Percentiles rank a stretch among this genome's conserved stretches.
These are phyloP conservation scores for Synchiropus splendidus DNA, from an alignment of 2,113 vertebrate species.

Conservation along the genomic window DNA sequence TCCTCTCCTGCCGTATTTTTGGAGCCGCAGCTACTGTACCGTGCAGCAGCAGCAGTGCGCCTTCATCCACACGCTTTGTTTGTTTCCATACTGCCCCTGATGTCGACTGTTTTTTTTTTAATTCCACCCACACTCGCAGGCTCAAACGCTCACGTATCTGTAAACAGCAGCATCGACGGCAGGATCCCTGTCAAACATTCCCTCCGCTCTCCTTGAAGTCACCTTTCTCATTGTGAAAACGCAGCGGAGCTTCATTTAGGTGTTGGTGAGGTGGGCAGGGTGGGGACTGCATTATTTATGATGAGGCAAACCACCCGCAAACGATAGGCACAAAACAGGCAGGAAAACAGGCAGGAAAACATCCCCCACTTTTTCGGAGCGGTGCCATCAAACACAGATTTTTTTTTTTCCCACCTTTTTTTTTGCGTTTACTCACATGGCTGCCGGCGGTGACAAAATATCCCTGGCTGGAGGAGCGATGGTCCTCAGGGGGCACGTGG, in stretches of 20 bases:
- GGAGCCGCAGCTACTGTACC: slow-evolving; percentile 42
- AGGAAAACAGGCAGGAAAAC: slow-evolving; percentile 39
- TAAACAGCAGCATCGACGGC: slow-evolving; percentile 32
- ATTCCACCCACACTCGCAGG: slow-evolving; percentile 35
- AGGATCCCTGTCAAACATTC: no score
- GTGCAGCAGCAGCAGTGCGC: no score
- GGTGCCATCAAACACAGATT: slow-evolving; percentile 40
- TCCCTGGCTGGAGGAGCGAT: slow-evolving; percentile 17
- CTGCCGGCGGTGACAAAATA: slow-evolving; percentile 27
- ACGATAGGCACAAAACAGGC: slow-evolving; percentile 50
- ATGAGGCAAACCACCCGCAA: slow-evolving; percentile 44
- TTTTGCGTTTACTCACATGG: slow-evolving; percentile 35
- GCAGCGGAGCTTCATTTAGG: slow-evolving; percentile 52
- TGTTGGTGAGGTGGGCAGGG: slow-evolving; percentile 47
- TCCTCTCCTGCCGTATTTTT: slow-evolving; percentile 38
- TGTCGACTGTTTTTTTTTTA: slow-evolving; percentile 26
- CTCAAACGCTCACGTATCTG: slow-evolving; percentile 38
- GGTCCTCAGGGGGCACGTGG: slow-evolving; percentile 17
- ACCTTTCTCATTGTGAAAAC: slow-evolving; percentile 47
- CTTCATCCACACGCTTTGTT: slow-evolving; percentile 27
- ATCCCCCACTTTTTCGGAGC: slow-evolving; percentile 17
- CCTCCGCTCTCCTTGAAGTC: slow-evolving; percentile 46
- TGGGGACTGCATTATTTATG: slow-evolving; percentile 59
- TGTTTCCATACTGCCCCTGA: slow-evolving; percentile 21
- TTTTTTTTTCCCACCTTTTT: no score